phyloP scores from a whole-genome alignment of 2,888 invertebrate species.

The Syrista parreyssii region DNA sequence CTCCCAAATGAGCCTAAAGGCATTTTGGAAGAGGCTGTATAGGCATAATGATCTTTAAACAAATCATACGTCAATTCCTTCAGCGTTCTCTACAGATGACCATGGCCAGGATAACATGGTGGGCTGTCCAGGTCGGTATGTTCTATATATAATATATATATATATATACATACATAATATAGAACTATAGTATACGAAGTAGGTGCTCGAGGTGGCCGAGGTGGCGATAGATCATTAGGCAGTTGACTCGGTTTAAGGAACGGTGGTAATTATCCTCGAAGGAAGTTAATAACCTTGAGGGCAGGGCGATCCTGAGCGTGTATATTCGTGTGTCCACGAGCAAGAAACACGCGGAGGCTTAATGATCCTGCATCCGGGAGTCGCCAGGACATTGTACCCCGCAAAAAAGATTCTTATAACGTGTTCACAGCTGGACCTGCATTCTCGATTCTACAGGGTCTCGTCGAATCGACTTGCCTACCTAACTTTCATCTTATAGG shows the following conservation, averaged over 20 bases:
- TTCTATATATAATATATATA: neutral
- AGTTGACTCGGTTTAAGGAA: conserved; percentile 44
- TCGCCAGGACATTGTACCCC: conserved; percentile 52
- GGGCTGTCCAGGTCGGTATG: neutral
- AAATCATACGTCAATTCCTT: conserved; percentile 32
- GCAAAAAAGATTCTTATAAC: conserved; percentile 45
- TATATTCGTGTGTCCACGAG: conserved; percentile 17
- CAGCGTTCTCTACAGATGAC: neutral
- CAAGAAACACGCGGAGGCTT: conserved; percentile 36
- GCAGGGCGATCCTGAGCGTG: neutral
- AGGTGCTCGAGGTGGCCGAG: conserved; percentile 27
- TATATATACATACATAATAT: no score
- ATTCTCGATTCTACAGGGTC: conserved; percentile 25
- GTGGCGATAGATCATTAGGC: conserved; percentile 55
- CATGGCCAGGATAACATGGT: neutral
- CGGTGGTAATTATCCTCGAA: conserved; percentile 45
- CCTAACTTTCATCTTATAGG: neutral
- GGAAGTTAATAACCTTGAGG: conserved; percentile 48
- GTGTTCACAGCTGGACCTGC: conserved; percentile 57
- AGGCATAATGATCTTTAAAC: conserved; percentile 43
- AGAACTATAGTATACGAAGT: neutral
- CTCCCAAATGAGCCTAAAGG: neutral
- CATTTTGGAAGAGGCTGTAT: neutral
- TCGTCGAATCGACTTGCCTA: neutral
- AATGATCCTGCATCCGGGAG: conserved; percentile 60